Evolutionary conservation across 2,888 invertebrate genomes (phyloP), one percentile per base, ranked within the genome.

Genomic region (Branchellion lobata): DNA sequence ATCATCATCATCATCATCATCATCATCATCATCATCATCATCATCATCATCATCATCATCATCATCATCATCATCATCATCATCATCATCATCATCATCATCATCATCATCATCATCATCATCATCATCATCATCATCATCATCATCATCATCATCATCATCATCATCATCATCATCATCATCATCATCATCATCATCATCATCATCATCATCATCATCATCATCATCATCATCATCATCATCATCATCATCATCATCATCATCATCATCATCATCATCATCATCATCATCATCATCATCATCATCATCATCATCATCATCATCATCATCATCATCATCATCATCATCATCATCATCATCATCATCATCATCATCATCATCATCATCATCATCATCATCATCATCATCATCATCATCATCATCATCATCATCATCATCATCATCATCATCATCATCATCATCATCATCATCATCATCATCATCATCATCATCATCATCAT

Each of bases 101-200:
- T 81, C 95, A 73, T 47, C 69, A 57, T 57, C 31, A 34, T 31
- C 34, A 57, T 57, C 61, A 57, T 57, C 61, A 57, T 24, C n/a
- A 57, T 81, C 95, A 73, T 47, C 69, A 57, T 57, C 31, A 34
- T 31, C 34, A 57, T 57, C 61, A 57, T 57, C 61, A 57, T 24
- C n/a, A 57, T 81, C 95, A 73, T 47, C 69, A 57, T 57, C 31
- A 34, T 31, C 34, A 57, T 57, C 61, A 57, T 57, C 61, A 57
- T 24, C n/a, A 57, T 81, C 95, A 73, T 47, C 69, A 57, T 57
- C 31, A 34, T 31, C 34, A 57, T 57, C 61, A 57, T 57, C 61
- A 57, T 24, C n/a, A 57, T 81, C 95, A 73, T 47, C 69, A 57
- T 57, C 31, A 34, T 31, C 34, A 57, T 57, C 61, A 57, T 57